These are phyloP conservation scores for Charadrius vociferus DNA, from an alignment of 2,113 vertebrate species.

Conservation along the genomic window DNA sequence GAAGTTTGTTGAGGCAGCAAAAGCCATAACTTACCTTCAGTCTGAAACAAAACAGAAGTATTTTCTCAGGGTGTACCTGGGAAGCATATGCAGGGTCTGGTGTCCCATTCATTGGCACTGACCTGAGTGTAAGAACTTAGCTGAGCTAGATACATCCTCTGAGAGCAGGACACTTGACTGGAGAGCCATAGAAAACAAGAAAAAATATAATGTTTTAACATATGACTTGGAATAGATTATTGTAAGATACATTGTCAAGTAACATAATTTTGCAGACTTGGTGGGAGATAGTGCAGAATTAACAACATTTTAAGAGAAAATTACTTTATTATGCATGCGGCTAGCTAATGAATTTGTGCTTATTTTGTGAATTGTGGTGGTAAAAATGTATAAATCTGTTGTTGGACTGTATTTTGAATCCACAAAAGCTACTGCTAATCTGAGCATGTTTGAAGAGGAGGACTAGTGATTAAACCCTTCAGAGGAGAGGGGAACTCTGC, in stretches of 20 bases:
- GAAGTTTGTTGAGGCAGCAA: background rate
- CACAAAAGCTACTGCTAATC: conserved; percentile 20
- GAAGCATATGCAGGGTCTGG: background rate
- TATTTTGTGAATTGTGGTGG: background rate
- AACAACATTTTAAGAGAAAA: background rate
- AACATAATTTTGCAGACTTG: background rate
- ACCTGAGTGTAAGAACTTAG: background rate
- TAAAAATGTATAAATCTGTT: background rate
- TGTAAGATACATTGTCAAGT: background rate
- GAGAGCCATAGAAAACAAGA: background rate
- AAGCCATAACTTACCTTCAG: background rate
- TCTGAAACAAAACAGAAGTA: background rate
- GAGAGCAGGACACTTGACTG: background rate
- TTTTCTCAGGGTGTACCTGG: background rate
- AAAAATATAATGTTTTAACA: background rate
- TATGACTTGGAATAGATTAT: background rate
- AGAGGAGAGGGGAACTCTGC: background rate
- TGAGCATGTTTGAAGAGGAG: background rate
- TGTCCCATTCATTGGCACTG: background rate
- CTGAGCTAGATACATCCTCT: background rate
- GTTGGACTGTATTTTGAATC: conserved; percentile 2
- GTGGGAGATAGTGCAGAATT: background rate
- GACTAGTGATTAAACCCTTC: conserved; percentile 44
- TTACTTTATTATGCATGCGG: background rate
- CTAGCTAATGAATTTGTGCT: conserved; percentile 2